phyloP scores from a whole-genome alignment of 2,888 invertebrate genomes.

The Eretmocerus hayati region DNA sequence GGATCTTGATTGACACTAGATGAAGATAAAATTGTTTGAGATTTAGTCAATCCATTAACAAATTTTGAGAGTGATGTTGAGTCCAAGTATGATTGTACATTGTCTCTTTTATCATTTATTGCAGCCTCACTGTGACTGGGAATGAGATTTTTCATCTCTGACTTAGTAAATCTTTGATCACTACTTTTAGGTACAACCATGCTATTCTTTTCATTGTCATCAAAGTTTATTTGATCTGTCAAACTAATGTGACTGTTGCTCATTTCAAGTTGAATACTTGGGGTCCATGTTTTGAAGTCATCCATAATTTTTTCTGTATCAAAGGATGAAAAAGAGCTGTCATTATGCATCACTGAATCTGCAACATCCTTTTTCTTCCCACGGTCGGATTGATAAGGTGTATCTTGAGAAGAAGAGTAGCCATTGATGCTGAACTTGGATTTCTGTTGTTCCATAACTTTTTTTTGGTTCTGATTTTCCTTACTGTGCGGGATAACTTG shows the following conservation, averaged over 20 bases:
- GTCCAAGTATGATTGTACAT: conserved; percentile 6
- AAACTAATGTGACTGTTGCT: conserved; percentile 11
- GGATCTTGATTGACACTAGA: conserved; percentile 5
- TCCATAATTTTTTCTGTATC: conserved; percentile 32
- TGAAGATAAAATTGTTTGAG: conserved; percentile 5
- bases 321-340: conserved; percentile 28
- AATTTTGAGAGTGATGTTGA: conserved; percentile 9
- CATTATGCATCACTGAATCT: conserved; percentile 30
- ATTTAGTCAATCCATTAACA: conserved; percentile 10
- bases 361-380: conserved; percentile 23
- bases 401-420: conserved; percentile 1
- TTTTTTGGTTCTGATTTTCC: conserved; percentile 5
- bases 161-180: background rate
- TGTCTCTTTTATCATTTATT: conserved; percentile 8
- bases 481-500: conserved; percentile 4
- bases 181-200: conserved; percentile 7
- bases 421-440: conserved; percentile 11
- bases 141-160: conserved; percentile 3
- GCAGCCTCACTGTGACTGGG: background rate
- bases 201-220: conserved; percentile 9
- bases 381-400: conserved; percentile 13
- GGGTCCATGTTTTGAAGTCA: conserved; percentile 34
- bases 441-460: conserved; percentile 11
- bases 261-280: conserved; percentile 16
- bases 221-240: conserved; percentile 6